phyloP scores from a whole-genome alignment of 2,797 vertebrate species.

The Lepus townsendii region DNA sequence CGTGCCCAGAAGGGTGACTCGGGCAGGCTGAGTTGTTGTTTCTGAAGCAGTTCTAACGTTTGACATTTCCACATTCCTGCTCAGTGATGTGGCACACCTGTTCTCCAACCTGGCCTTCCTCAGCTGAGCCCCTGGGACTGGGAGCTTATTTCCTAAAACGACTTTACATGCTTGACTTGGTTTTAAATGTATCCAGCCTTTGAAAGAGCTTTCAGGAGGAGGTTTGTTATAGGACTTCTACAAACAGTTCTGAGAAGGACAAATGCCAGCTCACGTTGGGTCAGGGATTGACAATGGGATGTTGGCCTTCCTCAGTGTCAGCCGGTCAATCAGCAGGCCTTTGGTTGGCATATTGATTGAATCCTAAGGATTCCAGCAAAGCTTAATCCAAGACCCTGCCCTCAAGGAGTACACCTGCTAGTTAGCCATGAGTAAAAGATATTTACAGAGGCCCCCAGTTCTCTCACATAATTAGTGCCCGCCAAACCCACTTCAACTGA shows the following conservation, averaged over 20 bases:
- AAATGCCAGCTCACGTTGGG: neutral
- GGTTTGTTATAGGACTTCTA: conserved; percentile 62
- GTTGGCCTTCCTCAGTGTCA: neutral
- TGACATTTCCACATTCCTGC: conserved; percentile 76
- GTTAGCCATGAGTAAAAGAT: neutral
- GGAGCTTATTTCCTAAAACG: conserved; percentile 66
- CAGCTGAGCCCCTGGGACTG: neutral
- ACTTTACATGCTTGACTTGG: conserved; percentile 69
- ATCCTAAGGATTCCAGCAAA: neutral
- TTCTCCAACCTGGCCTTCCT: conserved; percentile 49
- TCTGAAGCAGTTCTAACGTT: conserved; percentile 60
- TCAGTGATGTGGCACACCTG: conserved; percentile 72
- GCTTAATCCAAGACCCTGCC: neutral
- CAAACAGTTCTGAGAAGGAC: conserved; percentile 61
- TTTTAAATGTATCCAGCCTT: conserved; percentile 73
- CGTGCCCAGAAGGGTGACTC: neutral
- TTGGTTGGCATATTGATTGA: neutral
- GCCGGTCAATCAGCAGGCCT: neutral
- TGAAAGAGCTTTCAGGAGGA: conserved; percentile 54
- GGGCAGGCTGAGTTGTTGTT: conserved; percentile 29
- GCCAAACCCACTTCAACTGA: neutral
- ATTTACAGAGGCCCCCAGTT: neutral
- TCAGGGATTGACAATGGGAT: conserved; percentile 19
- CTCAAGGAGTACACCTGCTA: neutral
- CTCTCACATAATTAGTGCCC: neutral